Base-by-base conservation (phyloP, 2,797 vertebrate genomes). In the Pangasius macronema region DNA sequence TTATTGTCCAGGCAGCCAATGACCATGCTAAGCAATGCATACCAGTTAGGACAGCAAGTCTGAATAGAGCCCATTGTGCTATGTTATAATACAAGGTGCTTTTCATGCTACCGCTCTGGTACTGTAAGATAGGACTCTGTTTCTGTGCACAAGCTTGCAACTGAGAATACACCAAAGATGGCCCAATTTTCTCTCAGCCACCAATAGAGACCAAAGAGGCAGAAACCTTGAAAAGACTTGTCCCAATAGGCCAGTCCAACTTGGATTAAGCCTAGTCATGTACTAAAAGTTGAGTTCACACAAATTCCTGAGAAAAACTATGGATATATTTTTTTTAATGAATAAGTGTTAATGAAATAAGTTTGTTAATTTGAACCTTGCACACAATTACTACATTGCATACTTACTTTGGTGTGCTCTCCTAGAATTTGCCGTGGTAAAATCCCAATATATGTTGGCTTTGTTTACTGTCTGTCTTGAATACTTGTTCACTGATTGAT, bases 21-120 rank as follows among this genome's bases (percentile, higher is more conserved):
- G 87, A 85, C 87, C 90, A 86, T 89, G 89, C 87, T 89, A 91
- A 93, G 87, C 77, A 91, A 93, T 90, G 93, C 92, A 93, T 89
- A 91, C 93, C 91, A 89, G 91, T 91, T 91, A 85, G 93, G 89
- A 63, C 88, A 90, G 72, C 61, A 59, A 85, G 90, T 73, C 84
- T 93, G 91, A 94, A 93, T 92, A 91, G 91, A 91, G 84, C 68
- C 89, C 24, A 93, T 94, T 94, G 92, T 95, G 89, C 89, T 84
- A 83, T 8, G 67, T 90, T 82, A 86, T 91, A 90, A 87, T 61
- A 65, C 87, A 92, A 91, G 89, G 91, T 93, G 92, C 89, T 90
- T 89, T 92, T 88, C 87, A 68, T 87, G 90, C 88, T 87, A 82
- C 73, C 13, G 13, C 30, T 42, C 46, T 33, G 24, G 39, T 85